Base-by-base conservation (phyloP, 2,888 invertebrate species). In the Drosophila testacea region DNA sequence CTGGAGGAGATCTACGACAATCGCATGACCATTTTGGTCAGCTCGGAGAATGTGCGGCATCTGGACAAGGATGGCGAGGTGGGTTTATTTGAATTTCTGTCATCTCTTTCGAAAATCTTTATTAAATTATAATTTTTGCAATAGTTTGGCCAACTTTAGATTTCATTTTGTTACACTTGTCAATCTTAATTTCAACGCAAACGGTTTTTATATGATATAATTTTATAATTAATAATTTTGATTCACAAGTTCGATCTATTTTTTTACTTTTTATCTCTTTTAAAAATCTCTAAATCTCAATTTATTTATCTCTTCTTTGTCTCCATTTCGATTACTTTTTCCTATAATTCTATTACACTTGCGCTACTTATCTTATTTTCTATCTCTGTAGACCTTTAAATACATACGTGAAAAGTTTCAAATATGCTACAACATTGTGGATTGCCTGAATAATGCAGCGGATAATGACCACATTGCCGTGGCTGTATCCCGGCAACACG, bases 401-500 rank as follows among this genome's bases (percentile, higher is more conserved):
- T 91, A 91, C 41, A 83, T 92, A n/a, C 91, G 92, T 1, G 84
- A 85, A 60, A 86, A 90, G 46, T 91, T 91, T 41, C 67, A 88
- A 42, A 86, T 91, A 62, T 93, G 92, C 66, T 78, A 88, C 54
- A 89, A 91, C 57, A 86, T 91, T 32, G 92, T 92, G 51, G 84
- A 91, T 6, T 93, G 92, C 42, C 83, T 92, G 0, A 83, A 83
- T 9, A 42, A 73, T 28, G 87, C 92, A 0, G 83, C 86, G 0
- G 60, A 77, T 0, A 80, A 91, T 36, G 72, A 82, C 0, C 77
- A 70, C 10, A 69, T 91, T 6, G 92, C 91, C 0, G 91, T 92
- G 7, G 91, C 90, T 4, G 88, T 91, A 5, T 92, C 92, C 4
- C 85, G 92, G 0, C 89, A 91, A 34, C 90, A 92, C 68, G 91